Percentiles rank a stretch among this genome's conserved stretches.
phyloP scores from a whole-genome alignment of 2,888 invertebrate species.

The Rhopalosiphum nymphaeae region DNA sequence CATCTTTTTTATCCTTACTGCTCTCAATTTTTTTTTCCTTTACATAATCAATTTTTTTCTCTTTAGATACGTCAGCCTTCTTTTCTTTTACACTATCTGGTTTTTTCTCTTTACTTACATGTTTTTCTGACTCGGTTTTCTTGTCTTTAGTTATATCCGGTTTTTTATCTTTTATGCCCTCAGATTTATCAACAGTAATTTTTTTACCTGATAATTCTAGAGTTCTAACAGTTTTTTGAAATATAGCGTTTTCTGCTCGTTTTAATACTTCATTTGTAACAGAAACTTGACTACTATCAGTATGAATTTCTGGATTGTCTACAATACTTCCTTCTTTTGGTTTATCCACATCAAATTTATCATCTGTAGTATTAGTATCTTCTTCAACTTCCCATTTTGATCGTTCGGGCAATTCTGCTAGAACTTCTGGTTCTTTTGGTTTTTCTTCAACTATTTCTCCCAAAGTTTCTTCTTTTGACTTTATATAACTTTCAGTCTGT shows the following conservation, averaged over 20 bases:
- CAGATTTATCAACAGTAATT: conserved; percentile 28
- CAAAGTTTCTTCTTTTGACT: conserved; percentile 68
- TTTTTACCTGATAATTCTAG: conserved; percentile 65
- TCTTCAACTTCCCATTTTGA: conserved; percentile 92
- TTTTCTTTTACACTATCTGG: conserved; percentile 54
- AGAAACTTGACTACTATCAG: conserved; percentile 74
- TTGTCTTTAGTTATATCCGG: conserved; percentile 69
- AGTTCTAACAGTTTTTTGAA: conserved; percentile 83
- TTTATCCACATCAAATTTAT: conserved; percentile 69
- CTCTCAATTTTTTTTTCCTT: conserved; percentile 64
- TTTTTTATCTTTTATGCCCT: conserved; percentile 48
- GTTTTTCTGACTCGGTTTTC: conserved; percentile 70
- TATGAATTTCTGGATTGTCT: conserved; percentile 35
- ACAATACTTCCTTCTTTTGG: conserved; percentile 67
- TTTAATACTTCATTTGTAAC: conserved; percentile 89
- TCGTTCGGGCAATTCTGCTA: conserved; percentile 82
- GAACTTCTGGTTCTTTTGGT: conserved; percentile 74
- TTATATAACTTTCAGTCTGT: conserved; percentile 69
- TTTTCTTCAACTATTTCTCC: conserved; percentile 70
- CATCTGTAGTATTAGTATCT: conserved; percentile 71
- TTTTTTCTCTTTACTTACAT: conserved; percentile 67
- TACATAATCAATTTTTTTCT: conserved; percentile 44
- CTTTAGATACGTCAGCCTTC: conserved; percentile 60
- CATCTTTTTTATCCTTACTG: conserved; percentile 33
- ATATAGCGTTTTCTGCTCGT: conserved; percentile 91